phyloP scores from a whole-genome alignment of 2,797 vertebrate genomes.

The Argya squamiceps region DNA sequence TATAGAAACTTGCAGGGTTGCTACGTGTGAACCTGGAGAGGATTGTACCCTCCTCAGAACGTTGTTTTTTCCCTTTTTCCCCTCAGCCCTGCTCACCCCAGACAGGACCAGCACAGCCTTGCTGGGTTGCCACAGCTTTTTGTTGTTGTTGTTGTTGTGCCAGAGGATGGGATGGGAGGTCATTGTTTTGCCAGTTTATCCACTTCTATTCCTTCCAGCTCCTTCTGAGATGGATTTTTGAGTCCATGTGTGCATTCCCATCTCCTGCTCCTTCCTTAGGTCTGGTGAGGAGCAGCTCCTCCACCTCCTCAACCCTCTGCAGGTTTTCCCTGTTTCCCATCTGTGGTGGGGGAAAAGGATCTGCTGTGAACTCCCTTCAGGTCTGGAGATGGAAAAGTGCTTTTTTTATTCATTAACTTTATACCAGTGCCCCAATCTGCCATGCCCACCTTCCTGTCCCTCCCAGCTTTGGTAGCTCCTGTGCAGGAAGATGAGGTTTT shows the following conservation, averaged over 20 bases:
- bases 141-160: neutral
- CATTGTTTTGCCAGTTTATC: neutral
- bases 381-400: neutral
- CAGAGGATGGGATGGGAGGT: neutral
- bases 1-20: conserved; percentile 80
- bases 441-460: neutral
- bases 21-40: conserved; percentile 77
- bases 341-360: neutral
- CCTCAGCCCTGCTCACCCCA: conserved; percentile 21
- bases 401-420: neutral
- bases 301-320: neutral
- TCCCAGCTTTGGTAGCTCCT: neutral
- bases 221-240: neutral
- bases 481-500: neutral
- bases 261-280: neutral
- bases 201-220: neutral
- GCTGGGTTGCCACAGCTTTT: neutral
- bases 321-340: neutral
- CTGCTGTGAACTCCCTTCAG: neutral
- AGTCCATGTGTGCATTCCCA: neutral
- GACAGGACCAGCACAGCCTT: neutral
- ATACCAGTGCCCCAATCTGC: neutral
- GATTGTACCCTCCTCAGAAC: conserved; percentile 59
- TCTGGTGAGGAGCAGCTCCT: neutral
- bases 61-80: conserved; percentile 72